Percentiles rank a stretch among this genome's conserved stretches.
These are phyloP conservation scores for Panagrolaimus sp. DNA, from an alignment of 1,140 invertebrate species.

Conservation along the genomic window DNA sequence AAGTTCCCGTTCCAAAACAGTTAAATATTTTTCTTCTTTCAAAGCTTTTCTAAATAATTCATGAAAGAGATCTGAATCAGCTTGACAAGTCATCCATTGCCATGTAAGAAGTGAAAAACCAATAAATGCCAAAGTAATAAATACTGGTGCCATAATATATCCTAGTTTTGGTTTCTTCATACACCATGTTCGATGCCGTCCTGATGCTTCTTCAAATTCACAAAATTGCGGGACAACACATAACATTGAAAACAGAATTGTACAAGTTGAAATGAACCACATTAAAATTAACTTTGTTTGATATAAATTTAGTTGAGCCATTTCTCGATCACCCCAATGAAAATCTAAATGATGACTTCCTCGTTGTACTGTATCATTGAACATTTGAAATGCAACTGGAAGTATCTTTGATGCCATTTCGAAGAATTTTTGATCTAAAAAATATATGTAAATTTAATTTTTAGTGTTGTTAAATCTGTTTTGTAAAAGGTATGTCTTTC, in stretches of 20 bases:
- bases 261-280: conserved; percentile 3
- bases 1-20: background rate
- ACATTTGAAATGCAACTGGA: conserved; percentile 5
- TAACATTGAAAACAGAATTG: background rate
- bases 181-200: background rate
- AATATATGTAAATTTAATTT: too few relatives aligned
- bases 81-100: conserved; percentile 6
- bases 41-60: background rate
- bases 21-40: conserved; percentile 1
- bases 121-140: background rate
- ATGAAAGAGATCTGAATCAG: background rate
- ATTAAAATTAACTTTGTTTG: background rate
- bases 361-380: background rate
- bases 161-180: conserved; percentile 5
- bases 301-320: conserved; percentile 3
- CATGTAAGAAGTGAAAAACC: background rate
- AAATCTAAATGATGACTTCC: background rate
- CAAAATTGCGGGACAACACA: conserved; percentile 4
- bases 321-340: background rate
- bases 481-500: too few relatives aligned
- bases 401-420: conserved; percentile 8
- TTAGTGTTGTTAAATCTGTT: too few relatives aligned
- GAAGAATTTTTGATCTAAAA: conserved; percentile 13
- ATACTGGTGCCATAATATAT: background rate
- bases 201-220: conserved; percentile 1